Evolutionary conservation across 1,140 invertebrate genomes (phyloP).

Genomic region (Micrasema minimum): DNA sequence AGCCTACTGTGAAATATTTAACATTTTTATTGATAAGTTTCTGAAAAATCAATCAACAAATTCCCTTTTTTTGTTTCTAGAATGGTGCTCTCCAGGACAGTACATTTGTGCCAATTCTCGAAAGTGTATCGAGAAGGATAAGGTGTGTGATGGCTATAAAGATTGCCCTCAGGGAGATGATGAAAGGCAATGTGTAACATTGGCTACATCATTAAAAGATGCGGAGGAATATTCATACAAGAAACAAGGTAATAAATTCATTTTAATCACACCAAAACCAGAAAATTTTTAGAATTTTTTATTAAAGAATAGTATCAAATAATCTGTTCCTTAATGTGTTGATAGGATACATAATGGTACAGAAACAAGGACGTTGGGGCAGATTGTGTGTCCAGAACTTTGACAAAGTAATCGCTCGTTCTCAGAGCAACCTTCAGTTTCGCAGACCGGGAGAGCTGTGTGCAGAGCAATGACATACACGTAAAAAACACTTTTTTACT

Average conservation of each 20-base stretch:
- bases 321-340: constrained; percentile 39
- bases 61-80: constrained; percentile 64
- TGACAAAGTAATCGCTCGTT: constrained; percentile 67
- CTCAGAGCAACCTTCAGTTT: constrained; percentile 70
- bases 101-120: constrained; percentile 80
- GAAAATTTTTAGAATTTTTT: too few relatives aligned
- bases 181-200: constrained; percentile 77
- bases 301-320: too few relatives aligned
- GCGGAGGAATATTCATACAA: constrained; percentile 70
- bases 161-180: constrained; percentile 87
- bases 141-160: constrained; percentile 78
- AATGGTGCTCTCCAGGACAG: constrained; percentile 79
- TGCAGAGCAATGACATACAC: constrained; percentile 82
- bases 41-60: too few relatives aligned
- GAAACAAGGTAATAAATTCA: constrained; percentile 65
- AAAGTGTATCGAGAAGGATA: constrained; percentile 73
- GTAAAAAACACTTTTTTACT: constrained; percentile 62
- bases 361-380: constrained; percentile 82
- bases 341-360: constrained; percentile 76
- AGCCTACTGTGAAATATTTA: too few relatives aligned
- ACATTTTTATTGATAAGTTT: too few relatives aligned
- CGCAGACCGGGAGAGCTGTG: constrained; percentile 77
- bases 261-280: background rate
- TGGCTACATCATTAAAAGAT: constrained; percentile 63
- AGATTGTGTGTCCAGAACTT: constrained; percentile 80